Conservation (phyloP, 2,888 invertebrate genomes). For the Petrolisthes manimaculis region DNA sequence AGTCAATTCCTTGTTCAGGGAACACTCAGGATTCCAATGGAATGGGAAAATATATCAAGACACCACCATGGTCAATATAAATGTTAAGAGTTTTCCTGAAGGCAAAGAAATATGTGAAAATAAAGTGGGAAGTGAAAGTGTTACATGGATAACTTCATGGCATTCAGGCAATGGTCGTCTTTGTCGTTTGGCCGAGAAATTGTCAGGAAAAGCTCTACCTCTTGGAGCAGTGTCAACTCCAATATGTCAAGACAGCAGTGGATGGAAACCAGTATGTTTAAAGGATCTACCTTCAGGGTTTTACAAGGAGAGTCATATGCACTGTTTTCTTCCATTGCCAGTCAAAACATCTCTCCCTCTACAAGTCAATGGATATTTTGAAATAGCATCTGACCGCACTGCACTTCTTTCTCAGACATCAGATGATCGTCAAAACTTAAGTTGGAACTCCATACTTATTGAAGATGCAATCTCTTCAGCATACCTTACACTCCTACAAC, state of each 20-base stretch:
- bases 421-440: conserved; percentile 22
- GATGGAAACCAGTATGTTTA: conserved; percentile 16
- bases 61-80: conserved; percentile 20
- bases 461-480: conserved; percentile 30
- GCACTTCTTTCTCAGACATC: conserved; percentile 20
- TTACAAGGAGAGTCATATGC: conserved; percentile 37
- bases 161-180: conserved; percentile 24
- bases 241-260: not conserved
- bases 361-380: conserved; percentile 41
- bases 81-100: not conserved
- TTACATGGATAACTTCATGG: conserved; percentile 46
- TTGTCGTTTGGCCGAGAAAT: conserved; percentile 6
- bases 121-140: not conserved
- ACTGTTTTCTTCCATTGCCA: conserved; percentile 47
- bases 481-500: conserved; percentile 16
- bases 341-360: conserved; percentile 28
- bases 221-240: conserved; percentile 40
- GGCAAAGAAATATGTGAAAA: conserved; percentile 16
- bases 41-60: not conserved
- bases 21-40: conserved; percentile 3
- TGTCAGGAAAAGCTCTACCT: conserved; percentile 24
- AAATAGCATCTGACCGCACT: conserved; percentile 46
- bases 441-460: conserved; percentile 34
- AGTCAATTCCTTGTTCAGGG: conserved; percentile 9
- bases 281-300: conserved; percentile 41